Conservation (phyloP, 2,888 invertebrate genomes). For the Oithona nana region DNA sequence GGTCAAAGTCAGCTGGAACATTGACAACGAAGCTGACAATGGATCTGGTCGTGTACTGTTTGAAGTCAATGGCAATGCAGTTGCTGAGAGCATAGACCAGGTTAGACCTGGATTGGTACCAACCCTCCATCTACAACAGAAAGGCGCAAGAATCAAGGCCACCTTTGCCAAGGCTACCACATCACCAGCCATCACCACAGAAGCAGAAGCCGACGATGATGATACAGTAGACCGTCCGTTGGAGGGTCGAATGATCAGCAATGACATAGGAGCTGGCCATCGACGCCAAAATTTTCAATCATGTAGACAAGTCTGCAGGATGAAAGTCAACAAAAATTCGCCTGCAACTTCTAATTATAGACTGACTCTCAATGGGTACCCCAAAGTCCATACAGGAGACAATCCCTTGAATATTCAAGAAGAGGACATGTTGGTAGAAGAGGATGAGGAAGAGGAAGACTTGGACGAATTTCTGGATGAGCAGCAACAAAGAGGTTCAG, state of each 20-base stretch:
- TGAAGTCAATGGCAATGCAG: conserved; percentile 26
- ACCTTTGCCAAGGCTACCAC: neutral
- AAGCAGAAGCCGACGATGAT: neutral
- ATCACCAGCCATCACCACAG: neutral
- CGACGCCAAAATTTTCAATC: neutral
- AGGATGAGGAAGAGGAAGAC: conserved; percentile 25
- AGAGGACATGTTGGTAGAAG: conserved; percentile 21
- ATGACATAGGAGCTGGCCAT: neutral
- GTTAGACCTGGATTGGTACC: conserved; percentile 28
- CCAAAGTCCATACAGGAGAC: neutral
- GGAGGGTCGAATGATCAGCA: neutral
- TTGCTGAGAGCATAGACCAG: conserved; percentile 26
- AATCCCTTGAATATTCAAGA: conserved; percentile 22
- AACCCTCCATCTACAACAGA: conserved; percentile 29
- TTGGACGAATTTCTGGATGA: conserved; percentile 29
- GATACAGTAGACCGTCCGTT: neutral
- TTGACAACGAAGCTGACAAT: conserved; percentile 24
- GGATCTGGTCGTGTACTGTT: conserved; percentile 25
- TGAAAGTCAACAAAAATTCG: neutral
- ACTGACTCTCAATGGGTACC: neutral
- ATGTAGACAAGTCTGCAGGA: neutral
- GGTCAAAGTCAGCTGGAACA: conserved; percentile 29
- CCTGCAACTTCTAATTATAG: neutral
- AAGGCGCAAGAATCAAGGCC: conserved; percentile 25
- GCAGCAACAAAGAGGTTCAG: conserved; percentile 19